phyloP scores from a whole-genome alignment of 2,888 invertebrate genomes.

The Drosophila anomalata region DNA sequence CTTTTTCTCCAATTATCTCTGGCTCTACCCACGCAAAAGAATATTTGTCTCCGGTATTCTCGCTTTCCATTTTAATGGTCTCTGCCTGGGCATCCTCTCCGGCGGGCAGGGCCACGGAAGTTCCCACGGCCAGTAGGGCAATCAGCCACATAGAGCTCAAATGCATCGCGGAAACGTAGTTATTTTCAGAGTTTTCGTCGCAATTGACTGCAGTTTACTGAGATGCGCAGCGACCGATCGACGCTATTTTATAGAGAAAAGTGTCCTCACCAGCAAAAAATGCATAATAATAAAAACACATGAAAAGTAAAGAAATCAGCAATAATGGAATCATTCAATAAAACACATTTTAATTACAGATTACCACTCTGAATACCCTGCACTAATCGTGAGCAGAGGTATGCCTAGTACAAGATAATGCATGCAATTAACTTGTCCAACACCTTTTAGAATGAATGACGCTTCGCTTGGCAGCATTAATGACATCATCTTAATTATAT shows the following conservation, averaged over 20 bases:
- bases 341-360: slow-evolving; percentile 70
- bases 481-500: slow-evolving; percentile 3
- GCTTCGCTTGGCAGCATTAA: background rate
- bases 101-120: slow-evolving; percentile 50
- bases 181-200: slow-evolving; percentile 12
- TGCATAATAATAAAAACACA: slow-evolving; percentile 35
- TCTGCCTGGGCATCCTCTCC: slow-evolving; percentile 58
- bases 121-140: slow-evolving; percentile 42
- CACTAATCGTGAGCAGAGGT: slow-evolving; percentile 27
- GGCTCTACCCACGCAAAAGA: slow-evolving; percentile 85
- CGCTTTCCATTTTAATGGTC: slow-evolving; percentile 44
- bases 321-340: slow-evolving; percentile 43
- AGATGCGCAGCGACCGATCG: slow-evolving; percentile 10
- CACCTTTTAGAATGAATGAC: background rate
- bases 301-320: slow-evolving; percentile 33
- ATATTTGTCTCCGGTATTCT: slow-evolving; percentile 84
- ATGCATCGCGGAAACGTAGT: slow-evolving; percentile 13
- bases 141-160: slow-evolving; percentile 56
- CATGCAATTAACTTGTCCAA: slow-evolving; percentile 24
- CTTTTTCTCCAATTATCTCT: background rate
- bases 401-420: slow-evolving; percentile 7
- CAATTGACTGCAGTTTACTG: slow-evolving; percentile 28
- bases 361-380: slow-evolving; percentile 55
- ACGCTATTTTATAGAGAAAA: slow-evolving; percentile 26
- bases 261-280: slow-evolving; percentile 34